Evolutionary conservation across 2,113 vertebrate genomes (phyloP), one percentile per base, ranked within the genome.

Genomic region (Channa maculata): DNA sequence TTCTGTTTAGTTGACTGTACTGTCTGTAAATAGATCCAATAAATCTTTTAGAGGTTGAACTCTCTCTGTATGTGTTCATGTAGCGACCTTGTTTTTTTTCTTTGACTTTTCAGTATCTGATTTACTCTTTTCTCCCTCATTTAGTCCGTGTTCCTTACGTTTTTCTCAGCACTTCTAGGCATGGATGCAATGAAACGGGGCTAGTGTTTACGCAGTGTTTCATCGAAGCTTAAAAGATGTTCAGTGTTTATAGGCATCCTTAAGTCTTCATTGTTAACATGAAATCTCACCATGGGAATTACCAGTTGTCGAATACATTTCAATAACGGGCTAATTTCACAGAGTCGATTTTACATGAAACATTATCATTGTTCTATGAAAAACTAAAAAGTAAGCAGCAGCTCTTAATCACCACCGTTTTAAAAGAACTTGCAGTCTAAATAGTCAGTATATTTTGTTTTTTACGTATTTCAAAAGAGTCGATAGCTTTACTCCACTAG

Each of bases 21-120:
- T 88, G 73, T 89, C 85, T 94, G 92, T 92, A 90, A 88, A 92
- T 93, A 94, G 86, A 86, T 86, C 71, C 84, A 95, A 95, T 95
- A 95, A 95, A 95, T 92, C 88, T 93, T 90, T 83, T 78, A 86
- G 88, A 87, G 86, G 75, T 88, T 80, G 71, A 85, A 80, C 68
- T 83, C 70, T 67, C 66, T 86, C 83, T 80, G 51, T 52, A 52
- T 50, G 74, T 55, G 76, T 61, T 87, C 52, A 13, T 83, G 68
- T 80, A 81, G 65, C 36, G 6, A 65, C 68, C 65, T 91, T 67
- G 8, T 77, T 77, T 73, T 43, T 80, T 79, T 75, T 83, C 41
- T 54, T 65, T 14, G 49, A 51, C 77, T 75, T 70, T 72, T 50
- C 45, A 14, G 36, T 11, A 53, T 59, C 52, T 5, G 1, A 62